Evolutionary conservation across 2,888 invertebrate genomes (phyloP).

Genomic region (Craniophora ligustri): DNA sequence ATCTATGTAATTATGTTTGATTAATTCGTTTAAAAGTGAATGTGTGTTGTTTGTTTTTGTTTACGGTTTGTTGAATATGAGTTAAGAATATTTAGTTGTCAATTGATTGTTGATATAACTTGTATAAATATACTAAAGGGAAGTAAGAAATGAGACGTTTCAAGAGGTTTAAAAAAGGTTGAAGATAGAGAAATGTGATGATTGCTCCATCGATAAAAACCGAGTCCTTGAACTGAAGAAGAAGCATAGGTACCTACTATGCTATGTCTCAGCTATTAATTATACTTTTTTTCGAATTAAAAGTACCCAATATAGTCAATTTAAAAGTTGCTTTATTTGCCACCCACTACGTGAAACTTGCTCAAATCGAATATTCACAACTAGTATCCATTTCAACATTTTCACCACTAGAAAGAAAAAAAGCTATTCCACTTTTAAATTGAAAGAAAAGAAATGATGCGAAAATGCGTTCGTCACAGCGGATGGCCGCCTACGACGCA

Average conservation of each 20-base stretch:
- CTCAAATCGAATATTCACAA: neutral
- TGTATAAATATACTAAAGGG: too few species aligned
- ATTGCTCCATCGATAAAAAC: too few species aligned
- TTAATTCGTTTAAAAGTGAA: slow-evolving; percentile 36
- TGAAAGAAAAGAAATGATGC: neutral
- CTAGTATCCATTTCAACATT: neutral
- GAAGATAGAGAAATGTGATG: too few species aligned
- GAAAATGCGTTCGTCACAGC: slow-evolving; percentile 4
- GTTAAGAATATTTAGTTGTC: neutral
- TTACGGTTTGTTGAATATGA: neutral
- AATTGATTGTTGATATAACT: too few species aligned
- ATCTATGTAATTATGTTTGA: slow-evolving; percentile 40
- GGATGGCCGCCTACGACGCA: slow-evolving; percentile 21
- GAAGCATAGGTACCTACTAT: too few species aligned
- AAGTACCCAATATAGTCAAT: neutral
- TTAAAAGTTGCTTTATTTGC: neutral
- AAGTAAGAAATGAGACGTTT: too few species aligned
- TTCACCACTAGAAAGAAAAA: neutral
- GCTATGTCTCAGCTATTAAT: too few species aligned
- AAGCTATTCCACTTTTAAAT: neutral
- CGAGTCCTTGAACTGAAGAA: too few species aligned
- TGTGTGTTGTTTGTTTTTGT: slow-evolving; percentile 16
- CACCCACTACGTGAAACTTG: neutral
- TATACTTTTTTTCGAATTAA: too few species aligned
- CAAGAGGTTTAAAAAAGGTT: too few species aligned